Conservation (phyloP, 2,888 invertebrate genomes). For the Lathronympha strigana region DNA sequence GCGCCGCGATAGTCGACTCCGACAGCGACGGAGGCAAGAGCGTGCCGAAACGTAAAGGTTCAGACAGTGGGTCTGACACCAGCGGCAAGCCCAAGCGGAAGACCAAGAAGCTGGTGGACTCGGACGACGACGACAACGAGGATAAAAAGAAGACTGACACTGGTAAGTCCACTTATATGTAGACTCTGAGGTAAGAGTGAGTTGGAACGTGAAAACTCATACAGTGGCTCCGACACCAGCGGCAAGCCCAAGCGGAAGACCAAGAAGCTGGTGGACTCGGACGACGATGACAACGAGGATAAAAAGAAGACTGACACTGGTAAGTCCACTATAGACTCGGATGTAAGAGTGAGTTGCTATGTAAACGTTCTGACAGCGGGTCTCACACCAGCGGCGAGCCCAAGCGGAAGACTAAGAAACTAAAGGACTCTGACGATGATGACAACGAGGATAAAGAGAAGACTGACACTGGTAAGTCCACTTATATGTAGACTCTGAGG, state of each 20-base stretch:
- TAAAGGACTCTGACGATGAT: slow-evolving; percentile 89
- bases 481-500: no score
- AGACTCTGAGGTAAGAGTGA: slow-evolving; percentile 58
- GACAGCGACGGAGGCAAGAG: slow-evolving; percentile 72
- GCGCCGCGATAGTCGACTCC: slow-evolving; percentile 79
- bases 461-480: slow-evolving; percentile 66
- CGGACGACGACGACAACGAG: slow-evolving; percentile 87
- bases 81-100: slow-evolving; percentile 77
- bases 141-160: slow-evolving; percentile 70
- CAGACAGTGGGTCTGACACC: slow-evolving; percentile 75
- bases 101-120: slow-evolving; percentile 85
- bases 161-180: no score
- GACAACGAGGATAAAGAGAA: slow-evolving; percentile 72
- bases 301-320: slow-evolving; percentile 69
- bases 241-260: slow-evolving; percentile 78
- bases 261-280: slow-evolving; percentile 87
- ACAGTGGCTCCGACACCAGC: slow-evolving; percentile 75
- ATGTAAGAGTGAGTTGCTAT: slow-evolving; percentile 62
- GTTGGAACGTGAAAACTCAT: slow-evolving; percentile 71
- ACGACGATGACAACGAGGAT: slow-evolving; percentile 85
- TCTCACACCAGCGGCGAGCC: slow-evolving; percentile 74
- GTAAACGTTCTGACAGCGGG: slow-evolving; percentile 75
- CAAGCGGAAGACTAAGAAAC: slow-evolving; percentile 80
- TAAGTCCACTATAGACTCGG: no score
- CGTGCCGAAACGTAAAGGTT: slow-evolving; percentile 69